These are phyloP conservation scores for Anhinga rufa DNA, from an alignment of 2,113 vertebrate species.

Conservation along the genomic window DNA sequence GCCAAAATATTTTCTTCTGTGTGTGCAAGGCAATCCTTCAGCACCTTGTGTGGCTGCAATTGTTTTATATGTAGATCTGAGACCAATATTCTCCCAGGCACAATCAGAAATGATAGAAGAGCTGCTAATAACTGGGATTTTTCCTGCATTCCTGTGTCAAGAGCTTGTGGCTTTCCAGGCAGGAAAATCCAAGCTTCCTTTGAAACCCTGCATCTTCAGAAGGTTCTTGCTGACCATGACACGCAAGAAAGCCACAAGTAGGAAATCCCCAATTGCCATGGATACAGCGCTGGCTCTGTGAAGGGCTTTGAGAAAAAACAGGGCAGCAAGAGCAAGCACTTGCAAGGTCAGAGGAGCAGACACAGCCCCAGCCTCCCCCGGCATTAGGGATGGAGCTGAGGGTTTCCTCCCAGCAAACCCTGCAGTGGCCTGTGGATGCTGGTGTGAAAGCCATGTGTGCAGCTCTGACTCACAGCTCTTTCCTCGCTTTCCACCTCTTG, in stretches of 20 bases:
- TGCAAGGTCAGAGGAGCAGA: neutral
- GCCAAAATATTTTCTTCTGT: neutral
- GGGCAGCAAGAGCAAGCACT: neutral
- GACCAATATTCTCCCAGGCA: neutral
- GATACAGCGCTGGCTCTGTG: neutral
- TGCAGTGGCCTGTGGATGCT: fast-evolving
- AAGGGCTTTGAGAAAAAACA: neutral
- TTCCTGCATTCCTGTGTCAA: neutral
- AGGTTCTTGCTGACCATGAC: neutral
- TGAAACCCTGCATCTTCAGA: neutral
- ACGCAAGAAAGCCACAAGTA: neutral
- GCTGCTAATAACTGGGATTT: neutral
- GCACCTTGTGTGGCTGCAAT: neutral
- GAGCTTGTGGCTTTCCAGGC: neutral
- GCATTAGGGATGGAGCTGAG: neutral
- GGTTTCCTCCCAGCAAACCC: neutral
- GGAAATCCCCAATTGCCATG: neutral
- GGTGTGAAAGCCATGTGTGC: neutral
- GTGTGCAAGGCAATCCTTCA: neutral
- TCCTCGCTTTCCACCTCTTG: neutral
- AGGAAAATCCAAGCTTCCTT: neutral
- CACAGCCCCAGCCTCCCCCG: neutral
- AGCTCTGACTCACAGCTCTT: neutral
- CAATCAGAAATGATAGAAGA: neutral
- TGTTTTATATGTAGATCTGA: neutral